phyloP scores from a whole-genome alignment of 2,113 vertebrate species.

The Pseudolaguvia tuberculata region DNA sequence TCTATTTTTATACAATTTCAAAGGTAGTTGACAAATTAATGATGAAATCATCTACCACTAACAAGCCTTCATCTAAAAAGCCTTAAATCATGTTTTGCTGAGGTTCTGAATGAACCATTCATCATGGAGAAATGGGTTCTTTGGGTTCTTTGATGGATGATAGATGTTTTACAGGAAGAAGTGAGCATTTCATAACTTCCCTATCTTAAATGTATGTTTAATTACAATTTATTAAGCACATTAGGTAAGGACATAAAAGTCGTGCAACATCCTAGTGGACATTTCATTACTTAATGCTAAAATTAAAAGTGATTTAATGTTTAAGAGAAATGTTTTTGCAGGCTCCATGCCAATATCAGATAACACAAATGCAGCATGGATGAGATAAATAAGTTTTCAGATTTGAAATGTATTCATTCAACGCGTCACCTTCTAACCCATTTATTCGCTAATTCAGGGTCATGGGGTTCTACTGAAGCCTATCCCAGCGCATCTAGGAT shows the following conservation, averaged over 20 bases:
- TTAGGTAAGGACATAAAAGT: neutral
- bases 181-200: neutral
- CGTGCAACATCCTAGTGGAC: neutral
- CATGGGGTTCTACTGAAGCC: too few species aligned
- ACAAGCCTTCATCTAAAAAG: neutral
- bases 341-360: too few species aligned
- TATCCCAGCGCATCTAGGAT: too few species aligned
- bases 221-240: neutral
- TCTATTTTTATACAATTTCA: neutral
- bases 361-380: neutral
- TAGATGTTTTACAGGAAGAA: neutral
- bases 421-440: too few species aligned
- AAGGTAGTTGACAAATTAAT: too few species aligned
- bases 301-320: too few species aligned
- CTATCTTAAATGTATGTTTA: neutral
- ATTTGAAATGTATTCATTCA: too few species aligned
- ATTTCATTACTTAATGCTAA: neutral
- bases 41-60: neutral
- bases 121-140: neutral
- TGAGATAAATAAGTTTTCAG: neutral
- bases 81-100: neutral
- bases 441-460: too few species aligned
- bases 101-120: neutral
- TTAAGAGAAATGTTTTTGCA: neutral
- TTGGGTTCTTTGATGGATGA: neutral